Conservation (phyloP, 2,113 vertebrate genomes). For the Strix aluco region DNA sequence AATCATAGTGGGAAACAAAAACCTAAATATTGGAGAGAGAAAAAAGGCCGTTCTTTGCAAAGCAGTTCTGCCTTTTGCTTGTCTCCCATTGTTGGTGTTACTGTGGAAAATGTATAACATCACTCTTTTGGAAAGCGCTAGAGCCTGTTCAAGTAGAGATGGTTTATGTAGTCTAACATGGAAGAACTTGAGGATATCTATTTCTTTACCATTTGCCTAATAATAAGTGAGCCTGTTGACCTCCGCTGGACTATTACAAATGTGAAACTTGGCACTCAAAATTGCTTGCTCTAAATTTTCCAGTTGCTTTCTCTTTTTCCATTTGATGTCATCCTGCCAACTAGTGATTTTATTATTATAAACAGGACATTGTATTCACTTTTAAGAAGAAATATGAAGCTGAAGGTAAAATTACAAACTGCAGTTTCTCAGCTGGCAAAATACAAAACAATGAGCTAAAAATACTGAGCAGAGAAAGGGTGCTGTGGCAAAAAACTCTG, state of each 20-base stretch:
- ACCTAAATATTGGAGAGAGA: constrained; percentile 72
- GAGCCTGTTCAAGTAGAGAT: constrained; percentile 36
- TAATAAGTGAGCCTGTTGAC: constrained; percentile 76
- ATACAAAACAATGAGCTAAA: constrained; percentile 85
- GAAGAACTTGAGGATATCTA: constrained; percentile 63
- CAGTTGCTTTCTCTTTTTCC: constrained; percentile 78
- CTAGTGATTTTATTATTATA: constrained; percentile 85
- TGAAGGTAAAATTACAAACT: constrained; percentile 82
- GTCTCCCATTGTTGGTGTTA: constrained; percentile 60
- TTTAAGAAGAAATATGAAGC: constrained; percentile 84
- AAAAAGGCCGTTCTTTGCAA: constrained; percentile 49
- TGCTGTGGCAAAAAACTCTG: constrained; percentile 60
- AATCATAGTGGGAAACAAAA: constrained; percentile 73
- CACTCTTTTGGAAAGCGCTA: constrained; percentile 50
- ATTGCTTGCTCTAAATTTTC: constrained; percentile 85
- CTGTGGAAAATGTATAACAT: constrained; percentile 62
- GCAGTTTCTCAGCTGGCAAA: constrained; percentile 79
- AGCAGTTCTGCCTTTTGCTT: constrained; percentile 55
- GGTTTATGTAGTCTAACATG: constrained; percentile 61
- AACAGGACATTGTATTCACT: constrained; percentile 86
- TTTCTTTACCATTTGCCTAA: constrained; percentile 72
- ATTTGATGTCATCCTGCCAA: constrained; percentile 79
- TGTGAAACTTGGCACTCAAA: constrained; percentile 81
- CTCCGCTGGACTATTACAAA: constrained; percentile 80
- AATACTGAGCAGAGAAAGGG: constrained; percentile 77